phyloP scores from a whole-genome alignment of 2,888 invertebrate species.

The Frankliniella fusca region DNA sequence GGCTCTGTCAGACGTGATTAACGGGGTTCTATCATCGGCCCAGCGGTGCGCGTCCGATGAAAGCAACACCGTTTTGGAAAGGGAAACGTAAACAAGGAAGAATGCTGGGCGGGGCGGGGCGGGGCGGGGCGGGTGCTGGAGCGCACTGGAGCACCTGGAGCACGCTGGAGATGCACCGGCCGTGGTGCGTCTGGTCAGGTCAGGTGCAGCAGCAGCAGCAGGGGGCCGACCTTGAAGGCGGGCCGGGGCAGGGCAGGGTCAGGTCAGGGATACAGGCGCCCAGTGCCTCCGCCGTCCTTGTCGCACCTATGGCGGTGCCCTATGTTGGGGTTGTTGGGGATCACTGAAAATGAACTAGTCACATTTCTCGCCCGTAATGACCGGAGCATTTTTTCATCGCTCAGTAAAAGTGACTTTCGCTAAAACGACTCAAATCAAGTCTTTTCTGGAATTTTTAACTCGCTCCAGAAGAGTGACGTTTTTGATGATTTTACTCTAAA shows the following conservation, averaged over 20 bases:
- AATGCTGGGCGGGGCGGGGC: background rate
- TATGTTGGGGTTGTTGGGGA: too few relatives aligned
- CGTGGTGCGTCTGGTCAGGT: background rate
- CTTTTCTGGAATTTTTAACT: background rate
- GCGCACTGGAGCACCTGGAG: background rate
- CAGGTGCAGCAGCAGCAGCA: background rate
- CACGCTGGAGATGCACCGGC: background rate
- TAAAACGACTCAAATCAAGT: too few relatives aligned
- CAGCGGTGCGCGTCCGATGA: background rate
- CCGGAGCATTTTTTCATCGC: too few relatives aligned
- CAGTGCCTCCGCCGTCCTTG: background rate
- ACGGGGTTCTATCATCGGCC: background rate
- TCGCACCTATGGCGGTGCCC: too few relatives aligned
- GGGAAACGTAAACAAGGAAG: slow-evolving; percentile 10
- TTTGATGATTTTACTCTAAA: too few relatives aligned
- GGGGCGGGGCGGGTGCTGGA: background rate
- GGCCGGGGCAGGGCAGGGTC: background rate
- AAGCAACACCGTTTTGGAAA: slow-evolving; percentile 17
- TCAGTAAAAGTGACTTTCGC: too few relatives aligned
- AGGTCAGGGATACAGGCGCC: background rate
- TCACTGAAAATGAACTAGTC: too few relatives aligned
- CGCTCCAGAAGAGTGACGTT: background rate
- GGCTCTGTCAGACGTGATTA: background rate
- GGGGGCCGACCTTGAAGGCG: background rate
- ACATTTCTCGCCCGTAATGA: too few relatives aligned